Percentiles rank a stretch among this genome's conserved stretches.
These are phyloP conservation scores for Tangachromis dhanisi DNA, from an alignment of 2,113 vertebrate species.

Conservation along the genomic window DNA sequence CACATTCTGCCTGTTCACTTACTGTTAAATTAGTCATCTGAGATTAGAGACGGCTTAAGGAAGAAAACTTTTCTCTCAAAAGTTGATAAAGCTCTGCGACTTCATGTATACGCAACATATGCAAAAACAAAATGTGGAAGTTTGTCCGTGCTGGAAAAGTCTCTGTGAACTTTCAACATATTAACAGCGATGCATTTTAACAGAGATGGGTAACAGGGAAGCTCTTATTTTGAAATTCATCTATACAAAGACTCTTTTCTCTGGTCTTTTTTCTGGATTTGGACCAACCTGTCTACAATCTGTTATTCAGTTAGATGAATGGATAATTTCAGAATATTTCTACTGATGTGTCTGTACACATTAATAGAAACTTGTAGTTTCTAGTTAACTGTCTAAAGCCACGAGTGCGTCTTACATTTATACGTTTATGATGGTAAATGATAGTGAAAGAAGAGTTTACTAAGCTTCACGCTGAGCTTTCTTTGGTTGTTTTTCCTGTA, in stretches of 20 bases:
- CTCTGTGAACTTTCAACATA: background rate
- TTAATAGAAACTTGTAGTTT: background rate
- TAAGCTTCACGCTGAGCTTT: background rate
- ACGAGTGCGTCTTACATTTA: background rate
- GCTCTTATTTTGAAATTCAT: background rate
- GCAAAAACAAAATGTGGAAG: background rate
- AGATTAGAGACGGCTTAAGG: slow-evolving; percentile 54
- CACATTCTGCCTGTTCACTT: slow-evolving; percentile 44
- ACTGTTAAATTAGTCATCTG: slow-evolving; percentile 59
- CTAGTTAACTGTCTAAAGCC: background rate
- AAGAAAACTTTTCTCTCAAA: slow-evolving; percentile 13
- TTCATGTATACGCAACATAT: slow-evolving; percentile 16
- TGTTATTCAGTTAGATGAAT: background rate
- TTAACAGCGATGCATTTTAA: background rate
- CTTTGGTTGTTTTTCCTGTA: background rate
- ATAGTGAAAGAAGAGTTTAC: background rate
- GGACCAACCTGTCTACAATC: background rate
- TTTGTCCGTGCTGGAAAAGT: background rate
- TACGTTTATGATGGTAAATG: background rate
- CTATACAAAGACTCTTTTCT: background rate
- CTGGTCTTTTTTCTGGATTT: background rate
- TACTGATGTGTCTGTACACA: background rate
- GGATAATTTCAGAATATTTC: background rate
- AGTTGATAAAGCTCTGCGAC: slow-evolving; percentile 27
- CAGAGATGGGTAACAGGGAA: background rate